Evolutionary conservation across 2,113 vertebrate genomes (phyloP), one percentile per base, ranked within the genome.

Genomic region (Spea bombifrons): DNA sequence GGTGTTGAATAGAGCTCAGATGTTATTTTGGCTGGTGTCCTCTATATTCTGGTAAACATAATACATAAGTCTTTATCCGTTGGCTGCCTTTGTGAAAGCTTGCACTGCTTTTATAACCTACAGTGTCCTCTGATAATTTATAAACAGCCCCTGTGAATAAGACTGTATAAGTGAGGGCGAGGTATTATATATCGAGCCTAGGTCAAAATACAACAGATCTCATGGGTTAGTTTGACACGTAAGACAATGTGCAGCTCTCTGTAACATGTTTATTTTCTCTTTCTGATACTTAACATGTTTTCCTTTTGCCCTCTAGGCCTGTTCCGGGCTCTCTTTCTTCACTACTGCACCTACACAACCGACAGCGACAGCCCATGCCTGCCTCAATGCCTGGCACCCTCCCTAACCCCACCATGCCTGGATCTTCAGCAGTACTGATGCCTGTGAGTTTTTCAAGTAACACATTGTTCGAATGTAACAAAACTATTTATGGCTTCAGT

Each of bases 371-470:
- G 89, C 97, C 97, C 81, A 95, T 98, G 92, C 96, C 97, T 88
- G 97, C 97, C 87, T 99, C 97, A 86, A 99, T 99, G 96, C 94
- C 97, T 30, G 97, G 97, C 86, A 98, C 95, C n/a, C 94, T 99
- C 87, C 96, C 97, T 80, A 97, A 99, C 88, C 96, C 95, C 0
- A 96, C 96, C 76, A 98, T 99, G 97, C 97, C 95, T 0, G 97
- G 97, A 88, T 99, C 97, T 83, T 99, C 97, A 0, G 96, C 97
- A 55, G 97, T 99, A 59, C 88, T 98, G 83, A 98, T 99, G 97
- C 96, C 97, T 72, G 97, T 98, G 92, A 97, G 97, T 94, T 69
- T 17, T 53, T 13, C 10, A 12, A 45, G 64, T 75, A 65, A 43
- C 12, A 30, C 30, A 30, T 30, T 30, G 30, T 30, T 30, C 30